Percentiles rank a stretch among this genome's conserved stretches.
These are phyloP conservation scores for Calephelis virginiensis DNA, from an alignment of 1,140 invertebrate genomes.

Conservation along the genomic window DNA sequence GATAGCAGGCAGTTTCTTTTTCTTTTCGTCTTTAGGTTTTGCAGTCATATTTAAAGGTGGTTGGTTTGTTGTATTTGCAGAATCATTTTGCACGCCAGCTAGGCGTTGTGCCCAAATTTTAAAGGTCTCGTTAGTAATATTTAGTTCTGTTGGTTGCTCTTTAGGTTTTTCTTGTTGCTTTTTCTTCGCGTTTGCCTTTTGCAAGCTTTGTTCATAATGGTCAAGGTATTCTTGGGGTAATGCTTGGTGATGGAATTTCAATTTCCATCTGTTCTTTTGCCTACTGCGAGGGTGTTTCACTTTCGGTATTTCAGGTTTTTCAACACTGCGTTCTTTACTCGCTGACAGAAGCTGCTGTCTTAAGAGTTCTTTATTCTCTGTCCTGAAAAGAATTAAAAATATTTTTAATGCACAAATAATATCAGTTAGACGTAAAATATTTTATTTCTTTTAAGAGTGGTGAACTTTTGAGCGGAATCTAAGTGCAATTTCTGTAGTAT, in stretches of 20 bases:
- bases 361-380: conserved; percentile 66
- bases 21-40: conserved; percentile 57
- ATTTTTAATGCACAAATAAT: no score
- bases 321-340: conserved; percentile 52
- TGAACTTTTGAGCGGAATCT: no score
- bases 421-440: not conserved
- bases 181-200: conserved; percentile 63
- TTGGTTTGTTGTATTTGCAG: conserved; percentile 43
- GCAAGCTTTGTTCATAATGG: conserved; percentile 87
- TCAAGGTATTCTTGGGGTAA: conserved; percentile 88
- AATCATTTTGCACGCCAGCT: conserved; percentile 82
- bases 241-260: conserved; percentile 90
- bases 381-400: conserved; percentile 45
- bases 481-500: no score
- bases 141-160: conserved; percentile 48
- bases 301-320: conserved; percentile 47
- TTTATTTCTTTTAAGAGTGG: not conserved
- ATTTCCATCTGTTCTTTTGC: conserved; percentile 85
- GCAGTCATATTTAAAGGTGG: conserved; percentile 42
- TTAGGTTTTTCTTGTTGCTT: conserved; percentile 64
- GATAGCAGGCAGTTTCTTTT: conserved; percentile 61
- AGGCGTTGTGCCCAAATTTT: conserved; percentile 86
- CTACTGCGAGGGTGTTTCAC: conserved; percentile 72
- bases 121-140: conserved; percentile 80
- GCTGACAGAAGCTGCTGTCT: conserved; percentile 63